Evolutionary conservation across 2,888 invertebrate species (phyloP), one percentile per base, ranked within the genome.

Genomic region (Amblyjoppa fuscipennis): DNA sequence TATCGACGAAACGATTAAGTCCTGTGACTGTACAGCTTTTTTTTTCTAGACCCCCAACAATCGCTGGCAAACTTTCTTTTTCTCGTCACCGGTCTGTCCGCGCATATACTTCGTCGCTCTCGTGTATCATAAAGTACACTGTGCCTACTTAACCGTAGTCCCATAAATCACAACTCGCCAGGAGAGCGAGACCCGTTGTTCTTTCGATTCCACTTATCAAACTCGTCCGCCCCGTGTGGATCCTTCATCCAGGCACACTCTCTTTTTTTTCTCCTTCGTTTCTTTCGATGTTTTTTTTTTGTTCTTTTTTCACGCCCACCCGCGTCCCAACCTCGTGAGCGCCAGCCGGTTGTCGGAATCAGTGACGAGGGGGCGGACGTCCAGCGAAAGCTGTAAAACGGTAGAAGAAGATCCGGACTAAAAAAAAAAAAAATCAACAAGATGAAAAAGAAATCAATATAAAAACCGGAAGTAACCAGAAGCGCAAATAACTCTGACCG

Each of bases 151-250:
- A 51, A 68, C 51, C 77, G 73, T 73, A 76, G 11, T 73, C 74
- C 38, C 82, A 84, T 87, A 77, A 86, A 87, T 87, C 87, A 84
- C 82, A 16, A 28, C 68, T 59, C 74, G 45, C 84, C 82, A 83
- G 80, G 84, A 87, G 79, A 78, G 59, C 66, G 59, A 66, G 51
- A 73, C 69, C 68, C 71, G 84, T 84, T 86, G 86, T 87, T 82
- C 84, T 82, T 82, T 82, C 71, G 82, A 77, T 87, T 86, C 86
- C 86, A 87, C 86, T 86, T 83, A 87, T 87, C 87, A 87, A 86
- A 84, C 81, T 78, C 86, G 75, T 74, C 70, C 73, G 78, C 41
- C 69, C 73, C 80, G 82, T 31, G 78, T 61, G 71, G 79, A 80
- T 71, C 51, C 71, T 71, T 64, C 56, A 31, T n/a, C 41, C 49